Base-by-base conservation (phyloP, 2,888 invertebrate species). In the Ferdinandea cuprea region DNA sequence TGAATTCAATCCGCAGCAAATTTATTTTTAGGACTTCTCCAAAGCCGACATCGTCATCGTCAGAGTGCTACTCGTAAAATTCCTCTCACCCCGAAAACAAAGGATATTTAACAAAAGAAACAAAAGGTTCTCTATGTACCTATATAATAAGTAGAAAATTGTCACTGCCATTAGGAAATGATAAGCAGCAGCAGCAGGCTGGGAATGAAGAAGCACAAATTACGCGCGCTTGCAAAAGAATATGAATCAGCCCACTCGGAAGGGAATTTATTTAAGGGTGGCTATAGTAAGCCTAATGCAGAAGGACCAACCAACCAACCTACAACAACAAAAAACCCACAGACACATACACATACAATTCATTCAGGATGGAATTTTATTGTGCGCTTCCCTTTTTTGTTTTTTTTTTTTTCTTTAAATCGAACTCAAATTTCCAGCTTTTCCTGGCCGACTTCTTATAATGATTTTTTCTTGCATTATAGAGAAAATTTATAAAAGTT, bases 151-250 rank as follows among this genome's bases (percentile, higher is more conserved):
- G 32, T 61, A 61, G 46, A 61, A 61, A 61, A 61, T 61, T 46
- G 46, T 61, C 46, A 46, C 46, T 19, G 46, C 30, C 59, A 61
- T 46, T 61, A 61, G 46, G 21, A 46, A 61, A 61, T 61, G 61
- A 61, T 61, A 46, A 61, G 44, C 42, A 58, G 28, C 56, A 58
- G 17, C 28, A 59, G 25, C 17, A 25, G 56, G 21, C 8, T 7
- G 8, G 25, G 46, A 21, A 61, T 35, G 32, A 61, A 46, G 61
- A 61, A 30, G 44, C 61, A 61, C 32, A 61, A 46, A 61, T 61
- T 61, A 61, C 46, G 48, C 61, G 61, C 61, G 61, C 32, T 46
- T 61, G 61, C 35, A 61, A 61, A 46, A 35, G 46, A 61, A 61
- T n/a, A n/a, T 61, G 46, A 61, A 46, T 61, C 21, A 44, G 61